These are phyloP conservation scores for Solea solea DNA, from an alignment of 2,113 vertebrate genomes.

Conservation along the genomic window DNA sequence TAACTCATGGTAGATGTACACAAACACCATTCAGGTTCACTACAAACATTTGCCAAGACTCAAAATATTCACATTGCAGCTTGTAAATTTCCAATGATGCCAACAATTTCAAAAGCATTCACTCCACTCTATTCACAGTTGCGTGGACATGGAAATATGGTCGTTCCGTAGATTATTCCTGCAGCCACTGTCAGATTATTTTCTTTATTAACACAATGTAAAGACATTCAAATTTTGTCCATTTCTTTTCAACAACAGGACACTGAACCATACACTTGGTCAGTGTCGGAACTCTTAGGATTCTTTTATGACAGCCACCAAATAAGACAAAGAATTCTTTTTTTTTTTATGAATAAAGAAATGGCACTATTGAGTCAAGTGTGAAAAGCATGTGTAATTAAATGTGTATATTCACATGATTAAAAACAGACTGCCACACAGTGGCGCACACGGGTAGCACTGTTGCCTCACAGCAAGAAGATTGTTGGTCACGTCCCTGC, in stretches of 20 bases:
- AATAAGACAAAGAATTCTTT: background rate
- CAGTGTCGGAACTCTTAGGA: constrained; percentile 2
- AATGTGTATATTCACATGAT: constrained; percentile 10
- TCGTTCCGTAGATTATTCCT: constrained; percentile 13
- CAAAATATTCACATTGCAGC: constrained; percentile 28
- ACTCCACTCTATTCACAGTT: constrained; percentile 25
- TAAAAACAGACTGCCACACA: background rate
- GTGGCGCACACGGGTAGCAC: no score
- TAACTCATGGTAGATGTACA: constrained; percentile 15
- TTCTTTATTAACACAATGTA: constrained; percentile 1
- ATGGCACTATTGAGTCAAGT: constrained; percentile 13
- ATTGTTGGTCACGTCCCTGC: no score
- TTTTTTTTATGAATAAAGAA: constrained; percentile 1
- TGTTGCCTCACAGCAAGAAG: no score
- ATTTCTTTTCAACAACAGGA: constrained; percentile 18
- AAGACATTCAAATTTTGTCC: constrained; percentile 62
- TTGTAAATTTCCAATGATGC: constrained; percentile 20
- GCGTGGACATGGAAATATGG: constrained; percentile 25
- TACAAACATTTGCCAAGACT: constrained; percentile 26
- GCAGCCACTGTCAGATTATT: constrained; percentile 7
- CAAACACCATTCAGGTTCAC: constrained; percentile 46
- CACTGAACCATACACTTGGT: constrained; percentile 14
- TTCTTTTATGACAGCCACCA: background rate
- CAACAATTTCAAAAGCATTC: constrained; percentile 16
- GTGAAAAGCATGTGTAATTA: background rate